Evolutionary conservation across 2,888 invertebrate genomes (phyloP).

Genomic region (Patella ulyssiponensis): DNA sequence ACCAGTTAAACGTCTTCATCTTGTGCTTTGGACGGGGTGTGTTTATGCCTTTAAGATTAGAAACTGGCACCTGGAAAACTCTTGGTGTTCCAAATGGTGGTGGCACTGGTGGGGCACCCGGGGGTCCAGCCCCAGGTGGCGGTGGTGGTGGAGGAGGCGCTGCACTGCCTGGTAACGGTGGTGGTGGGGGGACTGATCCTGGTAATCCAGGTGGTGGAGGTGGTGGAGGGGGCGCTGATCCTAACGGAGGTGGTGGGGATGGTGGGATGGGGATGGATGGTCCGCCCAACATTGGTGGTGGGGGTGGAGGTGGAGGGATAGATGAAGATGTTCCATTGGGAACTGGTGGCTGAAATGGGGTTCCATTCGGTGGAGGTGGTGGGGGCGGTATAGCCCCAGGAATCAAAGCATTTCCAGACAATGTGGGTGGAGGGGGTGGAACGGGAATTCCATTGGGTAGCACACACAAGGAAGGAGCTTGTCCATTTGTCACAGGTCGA

Average conservation of each 20-base stretch:
- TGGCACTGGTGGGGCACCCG: conserved; percentile 50
- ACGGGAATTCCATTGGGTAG: neutral
- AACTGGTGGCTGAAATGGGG: conserved; percentile 41
- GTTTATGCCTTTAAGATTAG: conserved; percentile 44
- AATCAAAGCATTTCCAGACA: conserved; percentile 60
- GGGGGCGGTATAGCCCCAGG: conserved; percentile 69
- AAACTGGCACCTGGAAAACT: conserved; percentile 22
- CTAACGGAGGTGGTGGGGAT: conserved; percentile 33
- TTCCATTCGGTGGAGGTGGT: conserved; percentile 58
- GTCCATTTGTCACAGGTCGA: neutral
- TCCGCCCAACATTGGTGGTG: conserved; percentile 68
- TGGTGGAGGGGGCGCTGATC: conserved; percentile 34
- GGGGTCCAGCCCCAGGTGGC: conserved; percentile 49
- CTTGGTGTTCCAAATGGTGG: conserved; percentile 60
- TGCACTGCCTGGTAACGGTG: conserved; percentile 36
- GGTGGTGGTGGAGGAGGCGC: conserved; percentile 55
- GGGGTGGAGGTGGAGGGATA: conserved; percentile 58
- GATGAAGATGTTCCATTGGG: conserved; percentile 31
- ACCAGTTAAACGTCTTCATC: conserved; percentile 99
- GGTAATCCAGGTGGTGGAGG: conserved; percentile 38
- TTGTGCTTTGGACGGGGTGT: conserved; percentile 94
- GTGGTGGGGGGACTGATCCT: conserved; percentile 58
- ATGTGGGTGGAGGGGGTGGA: conserved; percentile 41
- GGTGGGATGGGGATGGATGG: conserved; percentile 62
- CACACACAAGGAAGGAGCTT: neutral